A percentile compares a stretch with the other conserved stretches of the same genome.
Conservation (phyloP, 2,888 invertebrate species). For the Sussaba pulchella region DNA sequence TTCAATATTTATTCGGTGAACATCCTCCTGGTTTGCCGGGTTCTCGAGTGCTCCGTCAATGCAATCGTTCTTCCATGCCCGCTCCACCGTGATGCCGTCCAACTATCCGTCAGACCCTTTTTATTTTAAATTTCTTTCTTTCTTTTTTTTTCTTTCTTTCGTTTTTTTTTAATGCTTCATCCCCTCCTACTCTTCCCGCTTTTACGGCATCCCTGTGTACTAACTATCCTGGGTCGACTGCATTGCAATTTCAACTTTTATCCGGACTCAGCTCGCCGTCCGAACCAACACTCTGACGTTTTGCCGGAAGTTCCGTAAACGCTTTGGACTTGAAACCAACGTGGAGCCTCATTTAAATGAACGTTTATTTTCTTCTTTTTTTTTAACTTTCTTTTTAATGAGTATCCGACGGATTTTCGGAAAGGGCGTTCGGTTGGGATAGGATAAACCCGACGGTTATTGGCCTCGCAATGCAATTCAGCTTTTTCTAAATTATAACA, state of each 20-base stretch:
- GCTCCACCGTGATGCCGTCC: slow-evolving; percentile 34
- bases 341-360: slow-evolving; percentile 2
- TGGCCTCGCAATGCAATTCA: too few species aligned
- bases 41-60: slow-evolving; percentile 61
- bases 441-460: neutral
- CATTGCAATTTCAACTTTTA: slow-evolving; percentile 48
- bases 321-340: slow-evolving; percentile 10
- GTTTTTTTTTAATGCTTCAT: too few species aligned
- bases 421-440: neutral
- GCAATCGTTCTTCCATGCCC: slow-evolving; percentile 45
- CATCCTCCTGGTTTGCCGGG: slow-evolving; percentile 32
- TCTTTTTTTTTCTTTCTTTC: neutral
- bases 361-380: too few species aligned
- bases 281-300: slow-evolving; percentile 1
- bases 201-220: slow-evolving; percentile 5
- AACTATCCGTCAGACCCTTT: slow-evolving; percentile 17
- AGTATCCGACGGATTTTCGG: neutral
- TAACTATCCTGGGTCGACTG: slow-evolving; percentile 16
- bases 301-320: slow-evolving; percentile 14
- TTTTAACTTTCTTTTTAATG: neutral
- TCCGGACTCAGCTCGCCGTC: slow-evolving; percentile 18
- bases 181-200: slow-evolving; percentile 1
- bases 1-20: slow-evolving; percentile 62
- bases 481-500: neutral
- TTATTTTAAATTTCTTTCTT: neutral